Conservation (phyloP, 2,797 vertebrate species). For the Sylvia borin region DNA sequence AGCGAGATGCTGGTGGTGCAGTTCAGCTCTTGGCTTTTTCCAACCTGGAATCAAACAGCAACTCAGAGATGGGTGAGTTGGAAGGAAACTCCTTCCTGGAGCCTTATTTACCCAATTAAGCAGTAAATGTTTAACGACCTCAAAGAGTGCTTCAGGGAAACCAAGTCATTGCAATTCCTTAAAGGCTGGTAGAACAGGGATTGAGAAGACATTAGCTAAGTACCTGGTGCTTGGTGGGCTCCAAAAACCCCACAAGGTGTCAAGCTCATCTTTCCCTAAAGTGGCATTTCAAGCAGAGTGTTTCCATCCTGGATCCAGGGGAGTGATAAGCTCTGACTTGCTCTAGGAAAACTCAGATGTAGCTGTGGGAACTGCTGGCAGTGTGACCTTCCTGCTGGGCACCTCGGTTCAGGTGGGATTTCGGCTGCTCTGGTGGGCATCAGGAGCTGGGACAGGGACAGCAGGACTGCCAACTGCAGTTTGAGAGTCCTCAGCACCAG, state of each 20-base stretch:
- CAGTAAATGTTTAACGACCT: not conserved
- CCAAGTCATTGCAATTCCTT: slow-evolving; percentile 1
- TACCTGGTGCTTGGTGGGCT: not conserved
- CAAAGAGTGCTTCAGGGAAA: slow-evolving; percentile 3
- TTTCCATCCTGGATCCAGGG: not conserved
- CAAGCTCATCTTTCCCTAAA: not conserved
- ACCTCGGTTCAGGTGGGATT: not conserved
- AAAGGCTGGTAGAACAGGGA: not conserved
- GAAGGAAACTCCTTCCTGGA: not conserved
- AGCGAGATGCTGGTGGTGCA: not conserved
- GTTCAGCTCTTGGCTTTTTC: not conserved
- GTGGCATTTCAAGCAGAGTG: not conserved
- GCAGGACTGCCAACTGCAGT: not conserved
- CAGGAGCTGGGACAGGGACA: not conserved
- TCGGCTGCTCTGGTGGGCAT: not conserved
- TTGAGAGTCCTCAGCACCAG: not conserved
- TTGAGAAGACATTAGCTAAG: not conserved
- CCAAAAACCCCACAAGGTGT: not conserved
- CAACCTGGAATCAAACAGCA: not conserved
- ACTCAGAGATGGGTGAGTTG: not conserved
- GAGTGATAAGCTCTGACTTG: accelerated
- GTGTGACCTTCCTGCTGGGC: not conserved
- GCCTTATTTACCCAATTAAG: slow-evolving; percentile 6
- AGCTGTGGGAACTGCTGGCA: not conserved
- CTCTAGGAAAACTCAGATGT: accelerated